Percentiles rank a stretch among this genome's conserved stretches.
Evolutionary conservation across 2,888 invertebrate species (phyloP).

Genomic region (Cecidostiba fungosa): DNA sequence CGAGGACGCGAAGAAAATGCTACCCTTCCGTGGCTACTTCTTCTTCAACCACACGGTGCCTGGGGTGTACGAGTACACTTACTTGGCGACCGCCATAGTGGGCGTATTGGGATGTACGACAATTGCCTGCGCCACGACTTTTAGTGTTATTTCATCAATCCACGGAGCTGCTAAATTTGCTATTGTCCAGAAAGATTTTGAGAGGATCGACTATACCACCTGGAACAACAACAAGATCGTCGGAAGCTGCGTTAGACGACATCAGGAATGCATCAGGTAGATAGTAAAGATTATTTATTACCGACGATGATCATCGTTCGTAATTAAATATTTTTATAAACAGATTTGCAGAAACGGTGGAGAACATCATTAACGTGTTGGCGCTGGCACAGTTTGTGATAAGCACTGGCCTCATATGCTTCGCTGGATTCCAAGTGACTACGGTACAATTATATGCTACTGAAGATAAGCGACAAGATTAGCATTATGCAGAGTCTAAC

Average conservation of each 20-base stretch:
- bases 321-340: not conserved
- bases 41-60: constrained; percentile 68
- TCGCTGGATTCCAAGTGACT: constrained; percentile 75
- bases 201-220: constrained; percentile 65
- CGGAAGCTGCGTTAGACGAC: constrained; percentile 68
- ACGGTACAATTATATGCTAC: constrained; percentile 66
- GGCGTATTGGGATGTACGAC: constrained; percentile 67
- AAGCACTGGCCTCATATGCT: constrained; percentile 74
- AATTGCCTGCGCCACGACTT: constrained; percentile 71
- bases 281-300: not conserved
- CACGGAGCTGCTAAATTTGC: constrained; percentile 75
- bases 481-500: not conserved
- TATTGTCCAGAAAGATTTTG: constrained; percentile 69
- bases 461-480: not conserved
- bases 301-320: not conserved
- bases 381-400: constrained; percentile 74
- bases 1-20: constrained; percentile 42
- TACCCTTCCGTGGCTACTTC: constrained; percentile 73
- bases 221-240: constrained; percentile 61
- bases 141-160: constrained; percentile 71
- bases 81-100: constrained; percentile 65
- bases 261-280: constrained; percentile 73
- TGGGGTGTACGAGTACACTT: constrained; percentile 69
- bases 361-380: constrained; percentile 71
- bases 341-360: constrained; percentile 74